A percentile compares a stretch with the other conserved stretches of the same genome.
Conservation (phyloP, 2,797 vertebrate genomes). For the Propithecus perrieri region DNA sequence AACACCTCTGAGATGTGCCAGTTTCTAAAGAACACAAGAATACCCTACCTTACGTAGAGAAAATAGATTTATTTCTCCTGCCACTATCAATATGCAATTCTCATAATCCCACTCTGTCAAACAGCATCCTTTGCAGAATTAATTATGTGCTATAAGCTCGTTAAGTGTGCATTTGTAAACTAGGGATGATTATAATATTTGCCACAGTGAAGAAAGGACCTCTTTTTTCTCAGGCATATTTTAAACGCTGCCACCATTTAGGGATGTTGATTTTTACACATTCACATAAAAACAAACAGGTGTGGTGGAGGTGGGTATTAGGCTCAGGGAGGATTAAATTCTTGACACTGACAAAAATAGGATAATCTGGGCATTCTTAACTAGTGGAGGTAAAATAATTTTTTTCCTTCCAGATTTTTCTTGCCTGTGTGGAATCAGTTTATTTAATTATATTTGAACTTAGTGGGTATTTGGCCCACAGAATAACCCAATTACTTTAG, state of each 20-base stretch:
- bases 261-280: conserved; percentile 67
- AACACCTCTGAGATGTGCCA: conserved; percentile 85
- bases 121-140: conserved; percentile 83
- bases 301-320: not conserved
- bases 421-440: not conserved
- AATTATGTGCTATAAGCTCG: conserved; percentile 83
- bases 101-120: conserved; percentile 83
- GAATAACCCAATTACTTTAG: conserved; percentile 41
- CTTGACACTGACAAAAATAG: conserved; percentile 18
- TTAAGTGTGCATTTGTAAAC: conserved; percentile 83
- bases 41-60: conserved; percentile 80
- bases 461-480: not conserved
- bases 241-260: conserved; percentile 78
- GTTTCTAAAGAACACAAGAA: conserved; percentile 83
- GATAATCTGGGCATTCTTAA: conserved; percentile 34
- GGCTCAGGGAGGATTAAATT: conserved; percentile 32
- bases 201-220: conserved; percentile 70
- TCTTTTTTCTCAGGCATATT: conserved; percentile 75
- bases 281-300: conserved; percentile 74
- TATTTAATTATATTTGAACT: conserved; percentile 35
- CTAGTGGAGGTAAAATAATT: conserved; percentile 1
- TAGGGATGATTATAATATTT: conserved; percentile 79
- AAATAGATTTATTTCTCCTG: conserved; percentile 83
- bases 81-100: conserved; percentile 83
- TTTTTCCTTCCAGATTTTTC: conserved; percentile 26